A percentile compares a stretch with the other conserved stretches of the same genome.
phyloP scores from a whole-genome alignment of 2,797 vertebrate species.

The Perodicticus potto region DNA sequence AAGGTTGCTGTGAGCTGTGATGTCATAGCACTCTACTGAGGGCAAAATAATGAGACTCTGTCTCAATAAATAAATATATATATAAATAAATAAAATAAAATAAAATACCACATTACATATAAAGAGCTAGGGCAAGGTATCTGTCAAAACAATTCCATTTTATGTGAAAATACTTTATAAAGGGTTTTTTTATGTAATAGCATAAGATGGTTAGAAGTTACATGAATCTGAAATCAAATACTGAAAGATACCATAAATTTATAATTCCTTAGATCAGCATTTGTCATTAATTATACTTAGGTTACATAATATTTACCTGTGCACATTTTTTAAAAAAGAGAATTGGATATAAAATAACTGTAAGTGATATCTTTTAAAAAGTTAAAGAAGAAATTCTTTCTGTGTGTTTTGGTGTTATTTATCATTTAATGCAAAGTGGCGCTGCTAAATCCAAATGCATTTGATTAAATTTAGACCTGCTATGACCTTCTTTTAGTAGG shows the following conservation, averaged over 20 bases:
- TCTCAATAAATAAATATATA: too few relatives aligned
- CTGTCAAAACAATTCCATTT: conserved; percentile 13
- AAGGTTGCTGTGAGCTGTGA: too few relatives aligned
- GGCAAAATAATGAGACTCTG: too few relatives aligned
- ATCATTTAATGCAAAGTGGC: background rate
- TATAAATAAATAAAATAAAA: too few relatives aligned
- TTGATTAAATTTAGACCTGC: conserved; percentile 58
- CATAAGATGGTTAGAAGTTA: conserved; percentile 21
- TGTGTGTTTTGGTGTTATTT: conserved; percentile 30
- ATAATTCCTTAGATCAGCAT: conserved; percentile 16
- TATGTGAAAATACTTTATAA: background rate
- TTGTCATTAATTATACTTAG: conserved; percentile 35
- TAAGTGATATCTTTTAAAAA: background rate
- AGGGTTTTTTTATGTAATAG: conserved; percentile 38
- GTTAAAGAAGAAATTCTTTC: background rate
- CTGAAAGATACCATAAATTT: background rate
- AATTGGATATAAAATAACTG: background rate
- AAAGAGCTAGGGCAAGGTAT: background rate
- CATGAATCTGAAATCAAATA: conserved; percentile 19
- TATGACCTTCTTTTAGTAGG: background rate
- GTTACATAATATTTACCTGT: background rate
- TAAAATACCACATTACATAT: background rate
- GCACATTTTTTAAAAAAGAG: conserved; percentile 1
- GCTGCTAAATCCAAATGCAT: background rate
- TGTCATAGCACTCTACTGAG: too few relatives aligned